A percentile compares a stretch with the other conserved stretches of the same genome.
These are phyloP conservation scores for Porphyrio hochstetteri DNA, from an alignment of 2,113 vertebrate species.

Conservation along the genomic window DNA sequence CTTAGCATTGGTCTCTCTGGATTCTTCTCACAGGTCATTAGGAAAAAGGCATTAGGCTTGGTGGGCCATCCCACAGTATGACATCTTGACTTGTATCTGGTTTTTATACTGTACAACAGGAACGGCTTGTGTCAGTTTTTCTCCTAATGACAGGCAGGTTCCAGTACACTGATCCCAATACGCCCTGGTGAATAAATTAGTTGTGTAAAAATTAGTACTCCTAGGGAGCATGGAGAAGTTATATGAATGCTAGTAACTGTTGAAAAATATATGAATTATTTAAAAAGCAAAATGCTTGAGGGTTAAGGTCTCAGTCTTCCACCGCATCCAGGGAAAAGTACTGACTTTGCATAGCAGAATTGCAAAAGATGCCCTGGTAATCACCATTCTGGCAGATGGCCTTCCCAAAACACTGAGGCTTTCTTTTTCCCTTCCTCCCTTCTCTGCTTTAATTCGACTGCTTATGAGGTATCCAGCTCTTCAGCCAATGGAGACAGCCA, in stretches of 20 bases:
- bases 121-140: neutral
- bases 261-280: constrained; percentile 18
- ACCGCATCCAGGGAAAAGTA: neutral
- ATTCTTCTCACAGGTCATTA: neutral
- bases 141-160: neutral
- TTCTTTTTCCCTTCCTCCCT: neutral
- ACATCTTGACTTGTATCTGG: neutral
- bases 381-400: neutral
- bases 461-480: neutral
- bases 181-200: neutral
- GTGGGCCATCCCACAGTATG: neutral
- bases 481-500: neutral
- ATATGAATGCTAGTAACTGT: neutral
- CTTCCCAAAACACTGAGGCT: neutral
- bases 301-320: neutral
- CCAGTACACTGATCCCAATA: neutral
- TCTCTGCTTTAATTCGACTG: neutral
- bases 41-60: neutral
- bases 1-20: neutral
- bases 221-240: neutral
- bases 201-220: neutral
- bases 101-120: neutral
- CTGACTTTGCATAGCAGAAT: neutral
- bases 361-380: neutral
- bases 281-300: constrained; percentile 3